phyloP scores from a whole-genome alignment of 2,113 vertebrate species.

The Cyanoramphus novaezelandiae region DNA sequence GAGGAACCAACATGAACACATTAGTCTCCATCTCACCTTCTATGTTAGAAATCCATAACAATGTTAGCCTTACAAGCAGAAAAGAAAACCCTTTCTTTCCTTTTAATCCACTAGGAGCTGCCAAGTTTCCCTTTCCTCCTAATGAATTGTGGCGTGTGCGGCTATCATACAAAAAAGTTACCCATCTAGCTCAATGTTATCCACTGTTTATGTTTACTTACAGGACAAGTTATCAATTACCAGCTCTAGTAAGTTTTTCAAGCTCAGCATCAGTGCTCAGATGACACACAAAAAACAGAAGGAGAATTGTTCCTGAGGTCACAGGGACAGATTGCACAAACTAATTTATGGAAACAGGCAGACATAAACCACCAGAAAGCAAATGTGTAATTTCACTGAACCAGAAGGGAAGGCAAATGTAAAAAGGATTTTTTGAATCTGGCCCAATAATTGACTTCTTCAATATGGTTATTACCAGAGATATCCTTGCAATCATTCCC shows the following conservation, averaged over 20 bases:
- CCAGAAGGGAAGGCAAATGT: not conserved
- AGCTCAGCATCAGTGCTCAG: not conserved
- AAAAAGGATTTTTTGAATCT: not conserved
- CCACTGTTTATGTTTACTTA: conserved; percentile 26
- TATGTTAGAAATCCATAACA: not conserved
- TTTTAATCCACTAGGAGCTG: not conserved
- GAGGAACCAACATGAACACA: not conserved
- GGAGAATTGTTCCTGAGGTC: conserved; percentile 16
- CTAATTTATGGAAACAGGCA: conserved; percentile 11
- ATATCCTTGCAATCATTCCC: not conserved
- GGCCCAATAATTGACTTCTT: not conserved
- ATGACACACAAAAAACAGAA: not conserved
- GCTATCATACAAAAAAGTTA: not conserved
- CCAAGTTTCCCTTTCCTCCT: not conserved
- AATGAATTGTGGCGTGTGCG: rapidly evolving
- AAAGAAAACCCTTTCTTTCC: not conserved
- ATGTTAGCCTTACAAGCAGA: not conserved
- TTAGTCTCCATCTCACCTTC: not conserved
- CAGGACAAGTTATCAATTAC: conserved; percentile 20
- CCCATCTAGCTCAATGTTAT: not conserved
- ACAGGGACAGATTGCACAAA: conserved; percentile 26
- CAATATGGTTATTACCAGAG: not conserved
- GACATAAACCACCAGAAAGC: not conserved
- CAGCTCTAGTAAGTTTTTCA: not conserved
- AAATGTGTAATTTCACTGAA: not conserved